These are phyloP conservation scores for Macrotus californicus DNA, from an alignment of 2,113 vertebrate species.

Conservation along the genomic window DNA sequence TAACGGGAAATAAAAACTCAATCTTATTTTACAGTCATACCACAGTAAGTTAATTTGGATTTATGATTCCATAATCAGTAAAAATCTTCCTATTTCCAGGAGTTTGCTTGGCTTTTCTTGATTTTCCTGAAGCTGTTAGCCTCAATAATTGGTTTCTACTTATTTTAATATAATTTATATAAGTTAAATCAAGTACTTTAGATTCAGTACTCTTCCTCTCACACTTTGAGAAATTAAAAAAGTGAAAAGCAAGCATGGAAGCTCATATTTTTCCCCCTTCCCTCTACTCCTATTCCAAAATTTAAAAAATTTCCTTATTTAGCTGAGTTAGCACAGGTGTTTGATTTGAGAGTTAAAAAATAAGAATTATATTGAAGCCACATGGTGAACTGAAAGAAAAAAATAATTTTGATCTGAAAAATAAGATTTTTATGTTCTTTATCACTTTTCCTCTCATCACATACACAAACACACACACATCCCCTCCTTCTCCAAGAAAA, in stretches of 20 bases:
- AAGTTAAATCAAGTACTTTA: not conserved
- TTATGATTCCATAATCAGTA: not conserved
- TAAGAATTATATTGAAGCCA: not conserved
- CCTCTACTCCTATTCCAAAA: not conserved
- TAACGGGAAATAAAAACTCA: not conserved
- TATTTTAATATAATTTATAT: not conserved
- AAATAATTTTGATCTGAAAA: not conserved
- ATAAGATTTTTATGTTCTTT: not conserved
- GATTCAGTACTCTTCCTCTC: not conserved
- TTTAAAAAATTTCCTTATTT: not conserved
- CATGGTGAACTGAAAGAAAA: not conserved
- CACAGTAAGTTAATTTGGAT: not conserved
- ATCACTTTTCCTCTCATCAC: not conserved
- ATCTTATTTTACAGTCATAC: not conserved
- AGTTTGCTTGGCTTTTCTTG: not conserved
- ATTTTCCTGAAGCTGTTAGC: not conserved
- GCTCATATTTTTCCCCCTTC: not conserved
- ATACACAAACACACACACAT: not conserved
- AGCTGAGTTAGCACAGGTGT: not conserved
- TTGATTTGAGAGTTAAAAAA: not conserved
- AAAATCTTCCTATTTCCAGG: not conserved
- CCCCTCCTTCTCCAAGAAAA: not conserved
- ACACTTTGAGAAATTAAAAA: not conserved
- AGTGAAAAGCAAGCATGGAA: not conserved
- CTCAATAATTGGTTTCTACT: not conserved